Conservation (phyloP, 2,113 vertebrate species). For the Neoarius graeffei region DNA sequence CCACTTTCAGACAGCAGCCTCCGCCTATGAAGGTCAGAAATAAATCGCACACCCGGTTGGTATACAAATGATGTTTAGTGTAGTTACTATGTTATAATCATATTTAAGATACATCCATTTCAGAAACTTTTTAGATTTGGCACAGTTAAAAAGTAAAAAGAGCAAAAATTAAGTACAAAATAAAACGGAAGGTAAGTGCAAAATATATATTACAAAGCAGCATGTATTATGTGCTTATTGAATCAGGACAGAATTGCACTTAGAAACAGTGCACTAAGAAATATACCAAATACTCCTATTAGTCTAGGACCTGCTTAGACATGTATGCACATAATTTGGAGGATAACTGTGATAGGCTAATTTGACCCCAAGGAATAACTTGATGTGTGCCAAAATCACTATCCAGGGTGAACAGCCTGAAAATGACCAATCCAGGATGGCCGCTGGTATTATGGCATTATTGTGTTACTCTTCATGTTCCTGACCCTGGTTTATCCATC, state of each 20-base stretch:
- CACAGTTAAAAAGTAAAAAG: background rate
- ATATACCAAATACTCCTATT: background rate
- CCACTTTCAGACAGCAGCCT: slow-evolving; percentile 96
- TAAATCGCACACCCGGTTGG: background rate
- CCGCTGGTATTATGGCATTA: too few relatives aligned
- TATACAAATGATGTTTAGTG: background rate
- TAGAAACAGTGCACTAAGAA: background rate
- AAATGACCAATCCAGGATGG: too few relatives aligned
- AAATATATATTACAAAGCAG: background rate
- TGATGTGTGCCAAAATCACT: too few relatives aligned
- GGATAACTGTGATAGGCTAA: too few relatives aligned
- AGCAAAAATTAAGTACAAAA: background rate
- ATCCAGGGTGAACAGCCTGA: too few relatives aligned
- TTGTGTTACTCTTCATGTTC: too few relatives aligned
- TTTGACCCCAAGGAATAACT: too few relatives aligned
- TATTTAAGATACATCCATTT: background rate
- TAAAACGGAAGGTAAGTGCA: background rate
- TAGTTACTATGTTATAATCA: background rate
- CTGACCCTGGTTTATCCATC: too few relatives aligned
- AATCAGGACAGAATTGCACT: background rate
- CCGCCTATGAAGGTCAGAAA: slow-evolving; percentile 88
- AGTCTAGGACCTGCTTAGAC: too few relatives aligned
- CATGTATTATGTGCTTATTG: background rate
- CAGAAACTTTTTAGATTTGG: background rate
- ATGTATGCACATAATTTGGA: too few relatives aligned